Evolutionary conservation across 2,888 invertebrate genomes (phyloP).

Genomic region (Zele albiditarsus): DNA sequence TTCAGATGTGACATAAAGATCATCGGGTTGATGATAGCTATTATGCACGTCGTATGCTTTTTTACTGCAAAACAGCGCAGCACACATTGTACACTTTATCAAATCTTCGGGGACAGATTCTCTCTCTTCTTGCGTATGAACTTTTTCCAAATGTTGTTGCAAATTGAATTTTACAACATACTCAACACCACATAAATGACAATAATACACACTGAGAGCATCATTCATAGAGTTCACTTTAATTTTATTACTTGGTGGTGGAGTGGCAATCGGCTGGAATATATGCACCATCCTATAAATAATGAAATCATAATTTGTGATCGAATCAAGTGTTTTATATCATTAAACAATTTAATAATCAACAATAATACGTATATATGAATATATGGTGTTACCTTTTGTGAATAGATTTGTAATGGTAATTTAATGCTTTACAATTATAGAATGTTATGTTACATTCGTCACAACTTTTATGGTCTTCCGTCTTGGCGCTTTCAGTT

Average conservation of each 20-base stretch:
- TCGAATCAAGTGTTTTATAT: neutral
- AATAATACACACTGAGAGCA: slow-evolving; percentile 75
- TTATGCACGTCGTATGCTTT: slow-evolving; percentile 80
- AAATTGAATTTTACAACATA: slow-evolving; percentile 81
- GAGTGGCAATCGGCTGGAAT: slow-evolving; percentile 73
- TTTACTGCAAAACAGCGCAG: slow-evolving; percentile 79
- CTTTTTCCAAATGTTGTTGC: slow-evolving; percentile 72
- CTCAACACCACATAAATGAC: slow-evolving; percentile 79
- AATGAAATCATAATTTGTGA: slow-evolving; percentile 13
- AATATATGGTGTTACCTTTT: slow-evolving; percentile 68
- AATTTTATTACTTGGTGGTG: slow-evolving; percentile 75
- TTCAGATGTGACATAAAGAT: slow-evolving; percentile 78
- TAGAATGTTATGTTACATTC: slow-evolving; percentile 77
- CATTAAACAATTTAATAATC: slow-evolving; percentile 4
- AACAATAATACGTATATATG: neutral
- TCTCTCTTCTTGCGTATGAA: slow-evolving; percentile 74
- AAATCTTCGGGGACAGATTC: slow-evolving; percentile 74
- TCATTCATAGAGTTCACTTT: slow-evolving; percentile 75
- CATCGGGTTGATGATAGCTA: slow-evolving; percentile 77
- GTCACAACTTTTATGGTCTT: slow-evolving; percentile 72
- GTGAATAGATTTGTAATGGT: slow-evolving; percentile 75
- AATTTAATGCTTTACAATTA: slow-evolving; percentile 75
- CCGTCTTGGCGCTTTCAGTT: slow-evolving; percentile 54
- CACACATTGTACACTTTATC: slow-evolving; percentile 79
- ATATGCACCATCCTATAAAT: slow-evolving; percentile 69